Conservation (phyloP, 2,797 vertebrate species). For the Urosaurus nigricauda region DNA sequence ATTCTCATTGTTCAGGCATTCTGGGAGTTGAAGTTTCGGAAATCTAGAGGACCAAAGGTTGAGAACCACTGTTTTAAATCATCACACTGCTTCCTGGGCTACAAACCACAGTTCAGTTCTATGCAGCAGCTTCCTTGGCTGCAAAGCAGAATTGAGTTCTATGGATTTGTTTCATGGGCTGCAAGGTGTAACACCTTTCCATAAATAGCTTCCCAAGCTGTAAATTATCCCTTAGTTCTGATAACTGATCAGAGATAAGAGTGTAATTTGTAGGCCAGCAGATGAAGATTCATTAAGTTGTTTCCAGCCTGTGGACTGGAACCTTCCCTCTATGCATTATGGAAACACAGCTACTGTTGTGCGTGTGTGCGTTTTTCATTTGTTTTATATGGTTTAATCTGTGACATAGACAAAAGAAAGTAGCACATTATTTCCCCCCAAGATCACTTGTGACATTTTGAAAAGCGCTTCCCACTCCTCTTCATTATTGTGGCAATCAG, state of each 20-base stretch:
- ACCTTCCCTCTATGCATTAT: neutral
- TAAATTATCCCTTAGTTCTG: neutral
- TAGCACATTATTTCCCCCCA: neutral
- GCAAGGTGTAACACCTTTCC: neutral
- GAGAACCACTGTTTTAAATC: no score
- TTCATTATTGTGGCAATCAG: neutral
- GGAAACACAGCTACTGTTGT: neutral
- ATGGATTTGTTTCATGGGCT: neutral
- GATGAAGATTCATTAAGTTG: no score
- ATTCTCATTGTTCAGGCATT: no score
- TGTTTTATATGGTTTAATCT: conserved; percentile 5
- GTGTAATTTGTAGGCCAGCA: neutral
- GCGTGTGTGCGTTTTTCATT: neutral
- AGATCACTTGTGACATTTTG: neutral
- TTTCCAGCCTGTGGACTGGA: neutral
- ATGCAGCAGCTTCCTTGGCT: neutral
- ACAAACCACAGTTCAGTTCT: neutral
- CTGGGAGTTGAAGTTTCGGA: no score
- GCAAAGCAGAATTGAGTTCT: neutral
- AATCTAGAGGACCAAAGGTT: no score
- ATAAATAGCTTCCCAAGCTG: neutral
- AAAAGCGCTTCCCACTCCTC: neutral
- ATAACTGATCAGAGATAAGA: neutral
- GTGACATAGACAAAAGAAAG: neutral
- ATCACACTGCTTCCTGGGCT: neutral